These are phyloP conservation scores for Lophotis ruficrista DNA, from an alignment of 2,113 vertebrate species.

Conservation along the genomic window DNA sequence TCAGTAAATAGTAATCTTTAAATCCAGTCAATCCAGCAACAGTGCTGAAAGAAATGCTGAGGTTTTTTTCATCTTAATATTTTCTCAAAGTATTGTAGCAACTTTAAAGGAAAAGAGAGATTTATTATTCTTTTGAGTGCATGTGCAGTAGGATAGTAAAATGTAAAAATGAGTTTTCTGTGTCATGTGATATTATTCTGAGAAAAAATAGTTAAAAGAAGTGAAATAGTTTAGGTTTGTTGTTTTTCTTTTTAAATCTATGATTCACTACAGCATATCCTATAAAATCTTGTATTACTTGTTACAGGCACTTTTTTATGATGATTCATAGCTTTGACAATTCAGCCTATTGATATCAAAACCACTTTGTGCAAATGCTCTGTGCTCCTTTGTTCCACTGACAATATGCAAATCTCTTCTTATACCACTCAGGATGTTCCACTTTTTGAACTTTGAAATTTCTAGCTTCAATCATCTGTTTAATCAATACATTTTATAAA, in stretches of 20 bases:
- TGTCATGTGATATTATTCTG: neutral
- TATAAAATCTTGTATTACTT: neutral
- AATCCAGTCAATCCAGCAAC: neutral
- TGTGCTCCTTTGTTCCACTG: slow-evolving; percentile 6
- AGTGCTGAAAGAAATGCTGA: neutral
- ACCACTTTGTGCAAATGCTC: neutral
- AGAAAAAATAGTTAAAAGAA: neutral
- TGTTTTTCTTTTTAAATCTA: neutral
- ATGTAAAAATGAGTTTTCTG: neutral
- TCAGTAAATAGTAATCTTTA: slow-evolving; percentile 18
- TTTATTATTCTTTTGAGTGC: neutral
- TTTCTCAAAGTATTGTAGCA: neutral
- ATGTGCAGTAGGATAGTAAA: neutral
- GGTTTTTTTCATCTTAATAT: neutral
- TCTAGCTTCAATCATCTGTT: neutral
- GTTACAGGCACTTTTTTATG: neutral
- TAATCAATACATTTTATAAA: neutral
- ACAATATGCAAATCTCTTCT: neutral
- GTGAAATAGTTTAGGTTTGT: neutral
- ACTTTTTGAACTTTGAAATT: neutral
- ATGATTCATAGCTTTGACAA: slow-evolving; percentile 43
- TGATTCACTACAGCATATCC: slow-evolving; percentile 11
- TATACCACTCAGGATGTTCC: neutral
- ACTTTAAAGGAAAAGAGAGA: neutral
- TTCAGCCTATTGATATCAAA: slow-evolving; percentile 45